A percentile compares a stretch with the other conserved stretches of the same genome.
Evolutionary conservation across 2,113 vertebrate species (phyloP).

Genomic region (Patagioenas fasciata): DNA sequence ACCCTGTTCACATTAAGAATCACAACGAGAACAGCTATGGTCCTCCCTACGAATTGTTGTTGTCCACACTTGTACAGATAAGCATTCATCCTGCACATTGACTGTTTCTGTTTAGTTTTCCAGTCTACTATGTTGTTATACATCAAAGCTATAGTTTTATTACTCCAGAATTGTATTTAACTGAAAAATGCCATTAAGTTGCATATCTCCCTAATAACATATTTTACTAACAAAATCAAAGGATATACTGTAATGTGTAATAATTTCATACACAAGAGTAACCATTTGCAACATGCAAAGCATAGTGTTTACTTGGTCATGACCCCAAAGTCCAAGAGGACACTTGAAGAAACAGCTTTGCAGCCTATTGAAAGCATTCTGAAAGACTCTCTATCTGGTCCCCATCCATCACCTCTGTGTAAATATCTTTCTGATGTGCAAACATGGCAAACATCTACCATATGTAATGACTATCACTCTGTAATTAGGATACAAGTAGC

Average conservation of each 20-base stretch:
- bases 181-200: background rate
- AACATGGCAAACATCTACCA: background rate
- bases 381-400: background rate
- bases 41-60: background rate
- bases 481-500: background rate
- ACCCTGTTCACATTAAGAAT: background rate
- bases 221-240: background rate
- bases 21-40: background rate
- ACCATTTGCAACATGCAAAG: background rate
- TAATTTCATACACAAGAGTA: background rate
- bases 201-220: background rate
- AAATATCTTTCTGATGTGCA: background rate
- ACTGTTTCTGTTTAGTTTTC: background rate
- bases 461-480: background rate
- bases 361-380: background rate
- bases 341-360: background rate
- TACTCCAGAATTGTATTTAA: background rate
- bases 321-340: background rate
- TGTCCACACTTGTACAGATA: background rate
- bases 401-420: background rate
- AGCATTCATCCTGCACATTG: background rate
- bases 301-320: background rate
- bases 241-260: background rate
- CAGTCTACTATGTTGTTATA: background rate
- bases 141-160: background rate